Evolutionary conservation across 2,113 vertebrate genomes (phyloP), one percentile per base, ranked within the genome.

Genomic region (Neoarius graeffei): DNA sequence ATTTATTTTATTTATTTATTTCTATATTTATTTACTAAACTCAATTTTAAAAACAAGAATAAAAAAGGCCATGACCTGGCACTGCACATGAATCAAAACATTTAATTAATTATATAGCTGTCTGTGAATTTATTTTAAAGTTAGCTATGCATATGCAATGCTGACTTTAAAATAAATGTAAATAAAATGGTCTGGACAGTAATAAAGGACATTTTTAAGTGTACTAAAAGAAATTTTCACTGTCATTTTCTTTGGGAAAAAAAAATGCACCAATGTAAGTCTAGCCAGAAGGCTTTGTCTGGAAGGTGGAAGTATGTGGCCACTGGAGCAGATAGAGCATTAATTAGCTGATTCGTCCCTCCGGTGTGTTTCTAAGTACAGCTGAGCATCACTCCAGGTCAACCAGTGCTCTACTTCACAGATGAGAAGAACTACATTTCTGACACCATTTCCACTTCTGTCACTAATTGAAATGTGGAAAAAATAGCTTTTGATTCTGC

Each of bases 311-410:
- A 85, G 79, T 79, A 35, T 83, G 81, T 85, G 84, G 85, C 82
- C 86, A 74, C 27, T 82, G 79, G 86, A 90, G 83, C 85, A 90
- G 87, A 87, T 85, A 86, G 88, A 84, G 81, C 59, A 85, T 84
- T 90, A 91, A 92, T 92, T 90, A 85, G 86, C 69, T 52, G 79
- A 88, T 76, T 82, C 60, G 59, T 80, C 84, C 85, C 86, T 87
- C 88, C 50, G 15, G 80, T 89, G 87, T 88, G 57, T 69, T 85
- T 57, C 81, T 74, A 86, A 91, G 89, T 86, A 84, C 85, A 91
- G 83, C 87, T 59, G 69, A 89, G 89, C 91, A 90, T 89, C 82
- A 87, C 89, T 90, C 74, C 84, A 91, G 90, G 89, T 91, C 90
- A 92, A 81, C 27, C 87, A 90, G 27, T 82, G 79, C 80, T 87